Conservation (phyloP, 2,888 invertebrate genomes). For the Chaetogeoica ovagalla region DNA sequence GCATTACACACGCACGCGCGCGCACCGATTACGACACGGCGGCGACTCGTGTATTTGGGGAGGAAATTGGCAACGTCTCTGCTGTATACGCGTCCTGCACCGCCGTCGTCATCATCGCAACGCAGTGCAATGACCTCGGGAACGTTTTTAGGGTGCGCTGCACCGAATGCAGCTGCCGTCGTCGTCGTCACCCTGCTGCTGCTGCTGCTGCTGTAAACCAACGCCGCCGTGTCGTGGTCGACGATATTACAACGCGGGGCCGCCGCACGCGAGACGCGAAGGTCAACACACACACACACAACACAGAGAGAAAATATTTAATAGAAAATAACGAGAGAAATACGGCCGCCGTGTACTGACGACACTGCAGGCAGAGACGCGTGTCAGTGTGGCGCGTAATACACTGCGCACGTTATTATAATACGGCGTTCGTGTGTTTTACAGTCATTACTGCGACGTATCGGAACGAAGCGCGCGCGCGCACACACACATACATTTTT, state of each 20-base stretch:
- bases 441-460: not conserved
- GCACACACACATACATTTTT: too few relatives aligned
- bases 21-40: not conserved
- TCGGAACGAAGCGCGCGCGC: too few relatives aligned
- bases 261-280: too few relatives aligned
- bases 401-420: too few relatives aligned
- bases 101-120: not conserved
- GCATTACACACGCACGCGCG: not conserved
- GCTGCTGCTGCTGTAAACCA: too few relatives aligned
- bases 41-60: slow-evolving; percentile 3
- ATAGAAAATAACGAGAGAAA: too few relatives aligned
- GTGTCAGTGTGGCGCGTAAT: not conserved
- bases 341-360: too few relatives aligned
- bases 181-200: slow-evolving; percentile 19
- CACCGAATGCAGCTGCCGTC: slow-evolving; percentile 45
- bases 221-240: too few relatives aligned
- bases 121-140: slow-evolving; percentile 50
- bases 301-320: too few relatives aligned
- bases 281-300: too few relatives aligned
- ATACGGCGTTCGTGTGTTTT: not conserved
- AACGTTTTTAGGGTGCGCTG: slow-evolving; percentile 47
- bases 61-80: slow-evolving; percentile 52
- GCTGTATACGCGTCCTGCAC: not conserved
- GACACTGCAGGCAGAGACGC: not conserved
- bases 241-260: not conserved